Evolutionary conservation across 1,140 invertebrate genomes (phyloP).

Genomic region (Notospermus geniculatus): DNA sequence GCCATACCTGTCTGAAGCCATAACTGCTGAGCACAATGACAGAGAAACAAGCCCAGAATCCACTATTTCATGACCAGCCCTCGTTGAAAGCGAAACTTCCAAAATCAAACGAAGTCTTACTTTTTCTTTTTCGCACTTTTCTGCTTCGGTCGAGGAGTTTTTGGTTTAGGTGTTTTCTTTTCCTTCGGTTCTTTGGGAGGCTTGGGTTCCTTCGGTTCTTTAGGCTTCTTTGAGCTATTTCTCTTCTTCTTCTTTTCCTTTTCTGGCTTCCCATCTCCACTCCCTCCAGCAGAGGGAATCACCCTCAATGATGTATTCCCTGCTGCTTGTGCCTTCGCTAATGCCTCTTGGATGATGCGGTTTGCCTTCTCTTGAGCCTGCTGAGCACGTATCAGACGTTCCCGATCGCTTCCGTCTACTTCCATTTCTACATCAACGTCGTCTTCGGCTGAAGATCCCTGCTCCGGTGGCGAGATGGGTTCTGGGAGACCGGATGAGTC

Average conservation of each 20-base stretch:
- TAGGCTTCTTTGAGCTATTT: slow-evolving; percentile 54
- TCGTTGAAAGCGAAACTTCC: no score
- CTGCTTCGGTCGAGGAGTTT: slow-evolving; percentile 28
- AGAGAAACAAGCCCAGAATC: no score
- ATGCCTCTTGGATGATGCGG: slow-evolving; percentile 41
- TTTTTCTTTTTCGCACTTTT: slow-evolving; percentile 52
- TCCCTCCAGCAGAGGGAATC: slow-evolving; percentile 28
- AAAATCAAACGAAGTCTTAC: slow-evolving; percentile 27
- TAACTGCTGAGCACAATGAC: no score
- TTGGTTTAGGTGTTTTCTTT: slow-evolving; percentile 21
- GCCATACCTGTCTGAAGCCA: no score
- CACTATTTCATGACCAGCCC: no score
- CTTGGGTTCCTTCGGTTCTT: slow-evolving; percentile 65
- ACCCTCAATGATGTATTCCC: slow-evolving; percentile 30
- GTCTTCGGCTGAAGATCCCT: not conserved
- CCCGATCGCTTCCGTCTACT: slow-evolving; percentile 13
- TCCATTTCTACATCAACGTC: not conserved
- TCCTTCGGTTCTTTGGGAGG: slow-evolving; percentile 26
- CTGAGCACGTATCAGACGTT: slow-evolving; percentile 10
- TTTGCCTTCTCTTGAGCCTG: slow-evolving; percentile 38
- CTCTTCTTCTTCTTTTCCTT: slow-evolving; percentile 22
- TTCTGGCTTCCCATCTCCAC: slow-evolving; percentile 24
- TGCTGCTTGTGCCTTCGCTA: slow-evolving; percentile 36
- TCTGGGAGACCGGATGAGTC: not conserved
- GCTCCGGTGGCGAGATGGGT: slow-evolving; percentile 9